Percentiles rank a stretch among this genome's conserved stretches.
These are phyloP conservation scores for Cyanistes caeruleus DNA, from an alignment of 2,113 vertebrate species.

Conservation along the genomic window DNA sequence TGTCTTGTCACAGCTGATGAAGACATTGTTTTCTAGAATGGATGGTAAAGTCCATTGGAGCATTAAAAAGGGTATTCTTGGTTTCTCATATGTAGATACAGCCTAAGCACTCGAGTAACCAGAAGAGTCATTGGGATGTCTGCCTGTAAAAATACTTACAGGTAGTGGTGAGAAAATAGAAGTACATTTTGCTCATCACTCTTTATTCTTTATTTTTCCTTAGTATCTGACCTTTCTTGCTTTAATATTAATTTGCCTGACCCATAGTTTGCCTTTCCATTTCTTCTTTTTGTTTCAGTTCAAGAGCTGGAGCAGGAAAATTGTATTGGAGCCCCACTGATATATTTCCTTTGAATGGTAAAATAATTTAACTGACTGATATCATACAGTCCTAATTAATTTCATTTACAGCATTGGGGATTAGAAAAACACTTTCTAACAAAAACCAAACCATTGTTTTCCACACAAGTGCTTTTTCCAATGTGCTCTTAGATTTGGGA, in stretches of 20 bases:
- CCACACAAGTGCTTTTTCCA: neutral
- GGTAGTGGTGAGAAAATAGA: neutral
- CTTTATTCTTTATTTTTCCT: conserved; percentile 8
- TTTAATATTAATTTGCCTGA: neutral
- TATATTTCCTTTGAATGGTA: conserved; percentile 1
- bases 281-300: conserved; percentile 33
- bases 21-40: conserved; percentile 25
- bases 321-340: neutral
- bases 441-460: conserved; percentile 17
- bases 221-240: neutral
- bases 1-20: neutral
- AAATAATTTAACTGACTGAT: conserved; percentile 36
- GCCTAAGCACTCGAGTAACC: conserved; percentile 30
- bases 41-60: neutral
- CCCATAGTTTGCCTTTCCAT: neutral
- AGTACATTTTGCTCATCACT: neutral
- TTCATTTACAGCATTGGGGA: conserved; percentile 36
- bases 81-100: neutral
- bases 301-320: neutral
- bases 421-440: conserved; percentile 46
- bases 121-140: neutral
- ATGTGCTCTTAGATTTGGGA: neutral
- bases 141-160: neutral
- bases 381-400: conserved; percentile 6
- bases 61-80: neutral